A percentile compares a stretch with the other conserved stretches of the same genome.
phyloP scores from a whole-genome alignment of 2,113 vertebrate genomes.

The Antechinus stuartii region DNA sequence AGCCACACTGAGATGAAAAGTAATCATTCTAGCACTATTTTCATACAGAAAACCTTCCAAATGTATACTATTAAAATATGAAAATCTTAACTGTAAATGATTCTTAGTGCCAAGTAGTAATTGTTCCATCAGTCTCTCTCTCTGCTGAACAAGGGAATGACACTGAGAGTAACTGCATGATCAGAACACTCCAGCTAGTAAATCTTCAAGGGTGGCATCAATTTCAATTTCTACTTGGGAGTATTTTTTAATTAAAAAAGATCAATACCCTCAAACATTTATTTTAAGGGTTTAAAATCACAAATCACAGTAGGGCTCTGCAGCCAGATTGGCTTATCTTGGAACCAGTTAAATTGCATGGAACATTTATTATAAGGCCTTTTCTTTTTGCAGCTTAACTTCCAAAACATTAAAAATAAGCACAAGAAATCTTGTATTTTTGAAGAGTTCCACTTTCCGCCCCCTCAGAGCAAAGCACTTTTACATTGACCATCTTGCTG shows the following conservation, averaged over 20 bases:
- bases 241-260: conserved; percentile 84
- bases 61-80: conserved; percentile 51
- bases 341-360: conserved; percentile 74
- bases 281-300: conserved; percentile 82
- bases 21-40: conserved; percentile 71
- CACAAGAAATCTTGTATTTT: conserved; percentile 75
- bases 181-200: conserved; percentile 60
- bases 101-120: conserved; percentile 45
- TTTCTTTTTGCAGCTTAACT: conserved; percentile 75
- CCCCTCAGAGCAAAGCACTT: conserved; percentile 70
- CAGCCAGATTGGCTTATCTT: conserved; percentile 78
- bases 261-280: conserved; percentile 82
- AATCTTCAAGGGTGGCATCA: conserved; percentile 74
- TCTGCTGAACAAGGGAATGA: conserved; percentile 21
- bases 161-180: conserved; percentile 1
- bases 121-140: conserved; percentile 36
- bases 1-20: conserved; percentile 80
- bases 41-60: conserved; percentile 75
- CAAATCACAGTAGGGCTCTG: conserved; percentile 80
- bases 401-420: conserved; percentile 78
- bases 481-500: conserved; percentile 61
- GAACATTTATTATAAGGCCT: conserved; percentile 84
- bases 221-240: conserved; percentile 80
- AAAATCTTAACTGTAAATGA: conserved; percentile 29
- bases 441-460: conserved; percentile 60